Conservation (phyloP, 2,797 vertebrate species). For the Pachyuromys duprasi region DNA sequence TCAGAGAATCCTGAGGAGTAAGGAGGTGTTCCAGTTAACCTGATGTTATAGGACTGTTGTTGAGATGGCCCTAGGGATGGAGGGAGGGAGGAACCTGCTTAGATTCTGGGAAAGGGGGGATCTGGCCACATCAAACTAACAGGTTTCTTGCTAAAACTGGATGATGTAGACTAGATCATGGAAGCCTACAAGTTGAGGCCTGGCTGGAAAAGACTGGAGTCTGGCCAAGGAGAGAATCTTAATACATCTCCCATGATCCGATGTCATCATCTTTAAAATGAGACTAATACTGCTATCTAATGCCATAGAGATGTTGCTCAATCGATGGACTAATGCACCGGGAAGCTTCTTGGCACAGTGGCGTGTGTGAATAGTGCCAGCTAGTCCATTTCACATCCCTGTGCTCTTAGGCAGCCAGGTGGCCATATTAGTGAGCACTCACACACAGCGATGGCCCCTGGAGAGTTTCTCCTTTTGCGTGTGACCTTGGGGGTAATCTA, state of each 20-base stretch:
- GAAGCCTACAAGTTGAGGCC: neutral
- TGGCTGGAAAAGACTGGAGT: neutral
- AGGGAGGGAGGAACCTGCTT: neutral
- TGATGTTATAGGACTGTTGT: neutral
- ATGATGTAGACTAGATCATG: neutral
- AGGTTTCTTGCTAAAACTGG: neutral
- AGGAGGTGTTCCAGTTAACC: neutral
- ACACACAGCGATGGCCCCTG: neutral
- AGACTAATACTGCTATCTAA: neutral
- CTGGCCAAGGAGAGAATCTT: neutral
- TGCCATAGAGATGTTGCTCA: neutral
- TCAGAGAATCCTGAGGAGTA: neutral
- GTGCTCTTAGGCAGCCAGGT: neutral
- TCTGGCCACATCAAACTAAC: neutral
- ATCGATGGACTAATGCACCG: neutral
- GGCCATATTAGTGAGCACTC: neutral
- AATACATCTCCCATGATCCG: neutral
- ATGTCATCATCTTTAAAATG: conserved; percentile 58
- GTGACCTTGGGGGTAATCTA: conserved; percentile 57
- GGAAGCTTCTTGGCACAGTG: conserved; percentile 1
- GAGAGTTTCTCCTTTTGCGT: neutral
- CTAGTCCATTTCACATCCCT: neutral
- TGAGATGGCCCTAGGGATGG: neutral
- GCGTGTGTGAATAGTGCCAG: neutral
- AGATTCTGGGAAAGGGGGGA: neutral